phyloP scores from a whole-genome alignment of 2,113 vertebrate species.

The Grammomys surdaster region DNA sequence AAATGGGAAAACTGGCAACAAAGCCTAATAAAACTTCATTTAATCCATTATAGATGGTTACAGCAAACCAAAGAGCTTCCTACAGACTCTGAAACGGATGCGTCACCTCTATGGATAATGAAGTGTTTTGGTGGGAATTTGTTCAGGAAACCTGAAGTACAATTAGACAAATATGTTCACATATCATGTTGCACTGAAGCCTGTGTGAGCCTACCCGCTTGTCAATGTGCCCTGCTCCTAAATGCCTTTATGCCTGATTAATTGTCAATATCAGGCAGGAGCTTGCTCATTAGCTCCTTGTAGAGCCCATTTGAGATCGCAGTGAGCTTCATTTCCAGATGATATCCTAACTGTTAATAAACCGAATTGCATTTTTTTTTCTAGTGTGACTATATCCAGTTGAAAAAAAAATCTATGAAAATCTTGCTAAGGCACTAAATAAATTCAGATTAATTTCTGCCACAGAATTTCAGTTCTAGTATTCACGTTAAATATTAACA shows the following conservation, averaged over 20 bases:
- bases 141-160: conserved; percentile 85
- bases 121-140: conserved; percentile 89
- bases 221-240: conserved; percentile 87
- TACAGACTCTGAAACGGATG: conserved; percentile 82
- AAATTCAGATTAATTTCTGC: conserved; percentile 76
- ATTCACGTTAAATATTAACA: conserved; percentile 39
- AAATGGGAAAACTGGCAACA: conserved; percentile 85
- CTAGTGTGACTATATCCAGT: conserved; percentile 50
- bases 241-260: conserved; percentile 90
- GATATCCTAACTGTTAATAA: conserved; percentile 87
- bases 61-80: conserved; percentile 84
- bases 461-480: conserved; percentile 78
- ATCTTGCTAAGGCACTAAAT: conserved; percentile 66
- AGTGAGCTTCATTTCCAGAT: conserved; percentile 85
- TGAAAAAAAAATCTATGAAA: conserved; percentile 47
- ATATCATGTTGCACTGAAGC: conserved; percentile 87
- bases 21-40: conserved; percentile 87
- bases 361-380: conserved; percentile 73
- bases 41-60: conserved; percentile 87
- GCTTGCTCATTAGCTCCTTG: conserved; percentile 89
- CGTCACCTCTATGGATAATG: conserved; percentile 87
- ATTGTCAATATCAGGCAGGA: conserved; percentile 89
- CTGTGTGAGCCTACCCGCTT: conserved; percentile 82
- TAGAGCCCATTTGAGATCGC: conserved; percentile 86
- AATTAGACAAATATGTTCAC: conserved; percentile 89